Percentiles rank a stretch among this genome's conserved stretches.
Evolutionary conservation across 2,888 invertebrate species (phyloP).

Genomic region (Malacosoma neustria): DNA sequence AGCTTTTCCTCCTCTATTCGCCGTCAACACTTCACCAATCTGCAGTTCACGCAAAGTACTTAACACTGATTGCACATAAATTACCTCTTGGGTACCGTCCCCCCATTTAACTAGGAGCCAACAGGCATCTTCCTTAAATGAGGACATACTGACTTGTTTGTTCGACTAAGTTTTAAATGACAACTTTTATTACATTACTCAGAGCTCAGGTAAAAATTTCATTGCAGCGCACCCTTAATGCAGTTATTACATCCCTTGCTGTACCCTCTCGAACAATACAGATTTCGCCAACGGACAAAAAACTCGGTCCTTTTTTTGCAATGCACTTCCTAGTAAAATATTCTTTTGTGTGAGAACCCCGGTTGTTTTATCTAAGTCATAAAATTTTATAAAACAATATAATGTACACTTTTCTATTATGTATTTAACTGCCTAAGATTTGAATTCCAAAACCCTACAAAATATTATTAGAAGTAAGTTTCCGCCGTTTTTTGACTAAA

Average conservation of each 20-base stretch:
- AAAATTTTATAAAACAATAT: conserved; percentile 24
- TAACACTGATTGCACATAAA: conserved; percentile 25
- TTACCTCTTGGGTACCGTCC: conserved; percentile 27
- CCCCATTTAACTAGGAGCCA: conserved; percentile 50
- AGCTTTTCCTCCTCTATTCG: conserved; percentile 23
- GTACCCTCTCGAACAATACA: conserved; percentile 42
- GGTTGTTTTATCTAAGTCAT: conserved; percentile 20
- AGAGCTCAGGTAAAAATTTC: conserved; percentile 58
- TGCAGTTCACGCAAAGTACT: conserved; percentile 20
- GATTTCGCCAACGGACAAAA: conserved; percentile 61
- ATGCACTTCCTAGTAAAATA: conserved; percentile 48
- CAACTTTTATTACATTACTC: conserved; percentile 16
- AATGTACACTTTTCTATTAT: conserved; percentile 3
- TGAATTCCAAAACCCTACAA: too few species aligned
- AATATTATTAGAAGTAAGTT: too few species aligned
- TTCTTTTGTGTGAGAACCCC: conserved; percentile 17
- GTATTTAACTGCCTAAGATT: too few species aligned
- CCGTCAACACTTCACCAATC: conserved; percentile 22
- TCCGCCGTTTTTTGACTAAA: too few species aligned
- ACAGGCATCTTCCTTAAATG: conserved; percentile 30
- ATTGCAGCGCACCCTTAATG: conserved; percentile 54
- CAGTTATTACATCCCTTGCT: conserved; percentile 51
- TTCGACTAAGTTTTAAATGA: conserved; percentile 4
- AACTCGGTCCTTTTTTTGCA: conserved; percentile 57
- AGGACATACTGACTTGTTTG: conserved; percentile 17